A percentile compares a stretch with the other conserved stretches of the same genome.
phyloP scores from a whole-genome alignment of 30 jellyfish, hydroid and myxozoan species.

The Morbakka virulenta region DNA sequence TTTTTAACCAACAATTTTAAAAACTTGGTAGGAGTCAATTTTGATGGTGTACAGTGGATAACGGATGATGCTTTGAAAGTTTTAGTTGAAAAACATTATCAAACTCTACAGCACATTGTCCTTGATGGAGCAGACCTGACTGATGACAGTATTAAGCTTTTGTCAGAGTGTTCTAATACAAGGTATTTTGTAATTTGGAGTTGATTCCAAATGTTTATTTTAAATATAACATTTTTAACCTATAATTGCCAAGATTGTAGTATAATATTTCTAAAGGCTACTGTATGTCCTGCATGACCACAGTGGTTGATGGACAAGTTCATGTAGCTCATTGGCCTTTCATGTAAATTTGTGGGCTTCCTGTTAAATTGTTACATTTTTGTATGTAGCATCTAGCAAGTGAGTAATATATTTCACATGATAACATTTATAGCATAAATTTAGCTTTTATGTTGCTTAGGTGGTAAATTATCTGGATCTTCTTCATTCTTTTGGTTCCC shows the following conservation, averaged over 20 bases:
- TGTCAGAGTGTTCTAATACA: slow-evolving; percentile 45
- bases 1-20: slow-evolving; percentile 65
- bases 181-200: slow-evolving; percentile 30
- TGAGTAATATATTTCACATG: too few species aligned
- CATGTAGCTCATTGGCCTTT: too few species aligned
- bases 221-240: neutral
- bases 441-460: too few species aligned
- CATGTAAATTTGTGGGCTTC: too few species aligned
- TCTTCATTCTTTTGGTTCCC: too few species aligned
- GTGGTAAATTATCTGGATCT: too few species aligned
- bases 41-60: slow-evolving; percentile 92
- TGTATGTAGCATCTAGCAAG: too few species aligned
- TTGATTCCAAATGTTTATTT: neutral
- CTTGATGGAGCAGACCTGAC: slow-evolving; percentile 84
- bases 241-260: neutral
- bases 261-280: neutral
- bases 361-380: too few species aligned
- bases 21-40: slow-evolving; percentile 28
- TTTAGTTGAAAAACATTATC: slow-evolving; percentile 31
- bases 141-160: slow-evolving; percentile 42
- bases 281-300: too few species aligned
- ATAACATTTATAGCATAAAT: too few species aligned
- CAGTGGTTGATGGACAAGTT: too few species aligned
- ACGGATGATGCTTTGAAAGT: slow-evolving; percentile 54
- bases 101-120: slow-evolving; percentile 35